Evolutionary conservation across 2,797 vertebrate genomes (phyloP).

Genomic region (Pipistrellus pygmaeus): DNA sequence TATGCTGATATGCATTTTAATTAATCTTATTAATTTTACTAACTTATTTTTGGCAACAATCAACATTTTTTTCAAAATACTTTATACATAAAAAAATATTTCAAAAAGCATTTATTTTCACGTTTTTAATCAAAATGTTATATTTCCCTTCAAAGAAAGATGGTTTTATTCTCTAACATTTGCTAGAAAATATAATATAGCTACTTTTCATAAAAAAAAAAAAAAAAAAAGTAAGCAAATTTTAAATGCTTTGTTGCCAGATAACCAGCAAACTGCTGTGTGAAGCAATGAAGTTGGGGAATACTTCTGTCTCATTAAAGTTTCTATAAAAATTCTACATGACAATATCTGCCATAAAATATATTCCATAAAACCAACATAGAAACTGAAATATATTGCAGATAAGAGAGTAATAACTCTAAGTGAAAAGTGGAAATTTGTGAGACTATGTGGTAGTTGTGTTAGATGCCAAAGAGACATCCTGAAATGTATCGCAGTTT

Average conservation of each 20-base stretch:
- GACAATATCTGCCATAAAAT: neutral
- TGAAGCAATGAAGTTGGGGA: neutral
- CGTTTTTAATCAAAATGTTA: conserved; percentile 12
- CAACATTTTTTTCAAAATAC: conserved; percentile 10
- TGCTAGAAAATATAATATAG: conserved; percentile 16
- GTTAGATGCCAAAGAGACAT: neutral
- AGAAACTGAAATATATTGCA: conserved; percentile 15
- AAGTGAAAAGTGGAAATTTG: conserved; percentile 1
- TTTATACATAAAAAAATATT: neutral
- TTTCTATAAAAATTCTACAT: conserved; percentile 18
- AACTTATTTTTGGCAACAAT: neutral
- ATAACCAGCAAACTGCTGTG: neutral
- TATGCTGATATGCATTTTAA: conserved; percentile 25
- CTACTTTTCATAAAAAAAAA: conserved; percentile 28
- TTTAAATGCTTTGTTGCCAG: neutral
- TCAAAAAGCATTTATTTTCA: conserved; percentile 28
- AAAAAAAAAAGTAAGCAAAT: conserved; percentile 34
- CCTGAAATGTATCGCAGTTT: neutral
- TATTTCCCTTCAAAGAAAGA: conserved; percentile 31
- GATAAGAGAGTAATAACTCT: neutral
- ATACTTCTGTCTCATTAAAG: neutral
- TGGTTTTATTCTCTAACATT: conserved; percentile 28
- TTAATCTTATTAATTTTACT: neutral
- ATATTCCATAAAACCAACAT: neutral
- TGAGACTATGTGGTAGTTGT: neutral